Base-by-base conservation (phyloP, 2,113 vertebrate genomes). In the Tursiops truncatus region DNA sequence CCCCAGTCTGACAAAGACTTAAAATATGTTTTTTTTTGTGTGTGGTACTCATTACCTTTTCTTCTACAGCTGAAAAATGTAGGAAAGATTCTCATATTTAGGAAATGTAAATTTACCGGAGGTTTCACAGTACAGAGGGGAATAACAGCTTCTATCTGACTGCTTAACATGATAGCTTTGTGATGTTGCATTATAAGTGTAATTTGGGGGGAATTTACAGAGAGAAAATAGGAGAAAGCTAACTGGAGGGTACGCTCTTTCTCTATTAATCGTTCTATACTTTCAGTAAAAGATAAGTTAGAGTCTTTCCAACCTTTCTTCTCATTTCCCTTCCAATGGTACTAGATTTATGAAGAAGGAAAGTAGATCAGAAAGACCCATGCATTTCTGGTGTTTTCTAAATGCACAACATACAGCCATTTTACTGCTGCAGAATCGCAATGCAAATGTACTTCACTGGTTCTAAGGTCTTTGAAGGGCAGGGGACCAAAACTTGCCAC, bases 211-310 rank as follows among this genome's bases (percentile, higher is more conserved):
- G 36, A 58, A 92, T 63, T 94, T 79, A 50, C 15, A 44, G 38
- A 83, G 65, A 63, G 65, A 76, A 97, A 94, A 73, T 6, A 94
- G n/a, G 50, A 91, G 65, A 84, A 96, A 89, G 44, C 74, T 91
- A 84, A 70, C 10, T 44, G 28, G 38, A 89, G 18, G 73, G 5
- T 26, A 56, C 11, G 44, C 31, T 31, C 21, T 82, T 70, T 91
- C 68, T 95, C 53, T 92, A 56, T 62, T 65, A 83, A 92, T 36
- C 33, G 50, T 62, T 82, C 18, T 28, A 21, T 53, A 65, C 41
- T 83, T 94, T 70, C 47, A 91, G 65, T 82, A 70, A 83, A 97
- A 86, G 41, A 56, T 73, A 77, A 53, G 36, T 41, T 95, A 81
- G 70, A 53, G 9, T 80, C 70, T 88, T 15, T 83, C 36, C 60